Conservation (phyloP, 2,888 invertebrate genomes). For the Incurvaria masculella region DNA sequence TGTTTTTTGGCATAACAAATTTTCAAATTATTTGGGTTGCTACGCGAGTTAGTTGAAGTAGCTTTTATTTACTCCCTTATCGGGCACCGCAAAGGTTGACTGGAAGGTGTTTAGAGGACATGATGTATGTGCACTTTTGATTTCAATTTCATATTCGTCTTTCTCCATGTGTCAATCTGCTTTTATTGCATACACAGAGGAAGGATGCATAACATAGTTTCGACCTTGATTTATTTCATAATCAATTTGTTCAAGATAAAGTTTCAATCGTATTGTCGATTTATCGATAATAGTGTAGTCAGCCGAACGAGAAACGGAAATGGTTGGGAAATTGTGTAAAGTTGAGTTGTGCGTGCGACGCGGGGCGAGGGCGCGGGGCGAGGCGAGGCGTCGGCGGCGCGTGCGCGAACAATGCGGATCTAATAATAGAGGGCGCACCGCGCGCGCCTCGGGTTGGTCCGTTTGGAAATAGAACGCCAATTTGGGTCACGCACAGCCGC, state of each 20-base stretch:
- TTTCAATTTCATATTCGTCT: no score
- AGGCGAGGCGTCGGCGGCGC: neutral
- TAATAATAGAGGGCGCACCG: conserved; percentile 45
- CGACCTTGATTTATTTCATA: neutral
- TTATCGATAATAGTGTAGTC: neutral
- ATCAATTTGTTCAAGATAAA: neutral
- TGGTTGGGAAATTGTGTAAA: neutral
- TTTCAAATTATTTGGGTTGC: no score
- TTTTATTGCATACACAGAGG: no score
- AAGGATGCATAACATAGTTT: no score
- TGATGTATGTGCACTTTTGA: no score
- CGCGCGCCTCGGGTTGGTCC: conserved; percentile 23
- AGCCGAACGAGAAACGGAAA: neutral
- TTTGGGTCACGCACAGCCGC: conserved; percentile 47
- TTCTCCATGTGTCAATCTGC: no score
- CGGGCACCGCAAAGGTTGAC: no score
- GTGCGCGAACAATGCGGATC: conserved; percentile 44
- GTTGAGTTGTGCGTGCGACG: neutral
- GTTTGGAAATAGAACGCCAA: conserved; percentile 43
- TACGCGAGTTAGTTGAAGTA: no score
- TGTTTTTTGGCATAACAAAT: no score
- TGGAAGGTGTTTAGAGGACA: no score
- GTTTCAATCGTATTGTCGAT: neutral
- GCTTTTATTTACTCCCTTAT: no score
- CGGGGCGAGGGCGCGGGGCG: no score